phyloP scores from a whole-genome alignment of 2,113 vertebrate genomes.

The Dasyornis broadbenti region DNA sequence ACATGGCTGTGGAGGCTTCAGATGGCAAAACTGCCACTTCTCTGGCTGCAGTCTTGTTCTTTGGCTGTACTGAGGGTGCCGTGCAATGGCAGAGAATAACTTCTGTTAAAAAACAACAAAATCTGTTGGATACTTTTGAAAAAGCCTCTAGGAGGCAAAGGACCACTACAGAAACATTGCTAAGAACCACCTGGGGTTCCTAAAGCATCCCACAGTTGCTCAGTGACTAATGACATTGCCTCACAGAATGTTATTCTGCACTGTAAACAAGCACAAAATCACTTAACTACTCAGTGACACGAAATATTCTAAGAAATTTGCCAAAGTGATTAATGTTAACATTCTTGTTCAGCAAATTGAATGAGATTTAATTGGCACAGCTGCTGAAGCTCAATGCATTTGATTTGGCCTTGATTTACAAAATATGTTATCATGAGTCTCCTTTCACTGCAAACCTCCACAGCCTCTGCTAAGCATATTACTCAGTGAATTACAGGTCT shows the following conservation, averaged over 20 bases:
- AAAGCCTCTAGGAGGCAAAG: not conserved
- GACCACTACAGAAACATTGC: not conserved
- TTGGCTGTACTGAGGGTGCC: not conserved
- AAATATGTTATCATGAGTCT: not conserved
- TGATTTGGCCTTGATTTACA: constrained; percentile 11
- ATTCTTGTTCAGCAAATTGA: constrained; percentile 24
- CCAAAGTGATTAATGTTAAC: constrained; percentile 18
- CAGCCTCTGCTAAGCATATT: not conserved
- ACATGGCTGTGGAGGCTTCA: not conserved
- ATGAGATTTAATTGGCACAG: constrained; percentile 25
- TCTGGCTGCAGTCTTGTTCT: not conserved
- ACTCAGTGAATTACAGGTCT: not conserved
- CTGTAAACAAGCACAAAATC: constrained; percentile 14
- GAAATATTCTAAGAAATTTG: constrained; percentile 10
- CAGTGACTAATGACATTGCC: not conserved
- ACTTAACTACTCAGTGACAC: not conserved
- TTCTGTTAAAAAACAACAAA: not conserved
- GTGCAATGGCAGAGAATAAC: not conserved
- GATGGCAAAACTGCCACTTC: not conserved
- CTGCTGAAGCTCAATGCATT: constrained; percentile 7
- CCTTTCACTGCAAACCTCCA: not conserved
- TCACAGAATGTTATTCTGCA: not conserved
- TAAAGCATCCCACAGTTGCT: not conserved
- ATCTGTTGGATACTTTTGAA: not conserved
- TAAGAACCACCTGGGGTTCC: not conserved